These are phyloP conservation scores for Tillus elongatus DNA, from an alignment of 2,888 invertebrate species.

Conservation along the genomic window DNA sequence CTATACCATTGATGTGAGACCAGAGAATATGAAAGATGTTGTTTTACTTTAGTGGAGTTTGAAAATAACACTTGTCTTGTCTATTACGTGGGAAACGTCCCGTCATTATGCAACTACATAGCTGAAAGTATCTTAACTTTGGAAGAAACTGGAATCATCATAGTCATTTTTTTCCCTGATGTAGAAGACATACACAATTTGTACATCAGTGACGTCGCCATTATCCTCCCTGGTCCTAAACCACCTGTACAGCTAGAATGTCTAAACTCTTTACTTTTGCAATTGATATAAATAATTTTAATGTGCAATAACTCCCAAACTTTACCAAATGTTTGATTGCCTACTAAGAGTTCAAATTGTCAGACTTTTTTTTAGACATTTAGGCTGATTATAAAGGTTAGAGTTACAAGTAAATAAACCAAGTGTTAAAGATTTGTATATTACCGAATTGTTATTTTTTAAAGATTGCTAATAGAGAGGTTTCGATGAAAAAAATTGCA, in stretches of 20 bases:
- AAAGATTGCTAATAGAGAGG: not conserved
- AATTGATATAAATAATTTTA: conserved; percentile 6
- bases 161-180: conserved; percentile 8
- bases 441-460: not conserved
- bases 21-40: conserved; percentile 8
- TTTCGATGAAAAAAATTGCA: no score
- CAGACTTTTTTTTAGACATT: no score
- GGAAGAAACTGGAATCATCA: conserved; percentile 9
- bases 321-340: conserved; percentile 10
- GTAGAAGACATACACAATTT: conserved; percentile 8
- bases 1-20: no score
- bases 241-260: conserved; percentile 6
- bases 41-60: conserved; percentile 10
- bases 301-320: conserved; percentile 9
- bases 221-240: conserved; percentile 5
- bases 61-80: conserved; percentile 10
- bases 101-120: conserved; percentile 5
- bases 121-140: conserved; percentile 6
- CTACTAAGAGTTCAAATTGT: conserved; percentile 10
- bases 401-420: conserved; percentile 9
- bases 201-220: conserved; percentile 6
- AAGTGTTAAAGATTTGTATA: not conserved
- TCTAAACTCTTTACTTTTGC: conserved; percentile 7
- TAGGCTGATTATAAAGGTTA: conserved; percentile 8
- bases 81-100: conserved; percentile 10